Conservation (phyloP, 2,888 invertebrate species). For the Cenopis cana region DNA sequence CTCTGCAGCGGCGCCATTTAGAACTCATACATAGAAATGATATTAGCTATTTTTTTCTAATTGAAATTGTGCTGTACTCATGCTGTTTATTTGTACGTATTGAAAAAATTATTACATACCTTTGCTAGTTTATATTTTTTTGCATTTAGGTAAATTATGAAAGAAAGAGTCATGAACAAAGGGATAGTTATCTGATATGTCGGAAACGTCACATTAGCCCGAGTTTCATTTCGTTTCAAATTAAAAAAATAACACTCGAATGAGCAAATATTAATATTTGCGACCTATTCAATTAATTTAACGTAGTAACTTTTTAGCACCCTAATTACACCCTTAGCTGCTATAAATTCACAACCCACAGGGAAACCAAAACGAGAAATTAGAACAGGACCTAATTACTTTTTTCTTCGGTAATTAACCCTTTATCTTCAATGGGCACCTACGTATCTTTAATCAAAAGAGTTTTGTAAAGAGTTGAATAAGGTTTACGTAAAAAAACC, state of each 20-base stretch:
- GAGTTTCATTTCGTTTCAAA: no score
- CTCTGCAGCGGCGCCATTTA: no score
- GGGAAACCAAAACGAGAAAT: constrained; percentile 48
- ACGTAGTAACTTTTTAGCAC: not conserved
- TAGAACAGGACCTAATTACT: constrained; percentile 45
- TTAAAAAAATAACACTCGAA: not conserved
- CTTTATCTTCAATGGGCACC: constrained; percentile 44
- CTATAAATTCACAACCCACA: constrained; percentile 34
- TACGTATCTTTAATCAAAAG: constrained; percentile 37
- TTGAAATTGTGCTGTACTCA: no score
- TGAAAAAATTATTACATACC: no score
- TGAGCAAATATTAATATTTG: not conserved
- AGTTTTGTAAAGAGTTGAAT: constrained; percentile 31
- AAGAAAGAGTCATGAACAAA: no score
- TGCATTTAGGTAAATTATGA: no score
- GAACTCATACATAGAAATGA: no score
- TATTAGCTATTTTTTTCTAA: no score
- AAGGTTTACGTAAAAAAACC: constrained; percentile 8
- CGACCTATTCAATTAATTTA: not conserved
- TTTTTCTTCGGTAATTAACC: constrained; percentile 47
- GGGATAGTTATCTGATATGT: no score
- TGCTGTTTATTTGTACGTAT: no score
- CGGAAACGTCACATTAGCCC: no score
- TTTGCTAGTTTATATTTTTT: no score
- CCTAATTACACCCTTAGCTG: constrained; percentile 32